A percentile compares a stretch with the other conserved stretches of the same genome.
Evolutionary conservation across 1,140 invertebrate genomes (phyloP).

Genomic region (Psix sp.): DNA sequence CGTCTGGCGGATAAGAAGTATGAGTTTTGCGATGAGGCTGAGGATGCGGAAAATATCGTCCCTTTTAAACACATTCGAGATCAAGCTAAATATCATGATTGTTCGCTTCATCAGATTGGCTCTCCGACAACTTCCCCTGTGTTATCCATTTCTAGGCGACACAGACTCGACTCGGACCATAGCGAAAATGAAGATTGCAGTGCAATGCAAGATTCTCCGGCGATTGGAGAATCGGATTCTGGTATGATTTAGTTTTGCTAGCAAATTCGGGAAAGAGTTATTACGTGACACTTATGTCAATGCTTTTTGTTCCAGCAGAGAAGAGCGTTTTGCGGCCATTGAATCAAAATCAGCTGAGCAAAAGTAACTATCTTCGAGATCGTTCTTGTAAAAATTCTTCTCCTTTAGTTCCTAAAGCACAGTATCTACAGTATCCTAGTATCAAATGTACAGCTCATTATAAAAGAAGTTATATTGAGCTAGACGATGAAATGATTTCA

Average conservation of each 20-base stretch:
- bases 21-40: constrained; percentile 87
- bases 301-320: constrained; percentile 62
- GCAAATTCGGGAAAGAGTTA: background rate
- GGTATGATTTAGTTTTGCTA: constrained; percentile 48
- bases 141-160: constrained; percentile 65
- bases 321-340: constrained; percentile 73
- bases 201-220: constrained; percentile 61
- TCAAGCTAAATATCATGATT: constrained; percentile 69
- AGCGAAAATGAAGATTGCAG: constrained; percentile 71
- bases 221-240: constrained; percentile 61
- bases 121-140: constrained; percentile 68
- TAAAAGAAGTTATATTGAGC: constrained; percentile 79
- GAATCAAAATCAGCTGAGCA: constrained; percentile 73
- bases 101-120: constrained; percentile 67
- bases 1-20: constrained; percentile 93
- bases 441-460: constrained; percentile 78
- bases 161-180: constrained; percentile 73
- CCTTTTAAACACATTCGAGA: constrained; percentile 81
- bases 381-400: constrained; percentile 68
- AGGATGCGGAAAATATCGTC: constrained; percentile 90
- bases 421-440: constrained; percentile 70
- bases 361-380: constrained; percentile 67
- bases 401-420: constrained; percentile 70
- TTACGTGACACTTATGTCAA: background rate
- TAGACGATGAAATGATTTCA: constrained; percentile 81